Conservation (phyloP, 1,140 invertebrate genomes). For the Archivesica marissinica region DNA sequence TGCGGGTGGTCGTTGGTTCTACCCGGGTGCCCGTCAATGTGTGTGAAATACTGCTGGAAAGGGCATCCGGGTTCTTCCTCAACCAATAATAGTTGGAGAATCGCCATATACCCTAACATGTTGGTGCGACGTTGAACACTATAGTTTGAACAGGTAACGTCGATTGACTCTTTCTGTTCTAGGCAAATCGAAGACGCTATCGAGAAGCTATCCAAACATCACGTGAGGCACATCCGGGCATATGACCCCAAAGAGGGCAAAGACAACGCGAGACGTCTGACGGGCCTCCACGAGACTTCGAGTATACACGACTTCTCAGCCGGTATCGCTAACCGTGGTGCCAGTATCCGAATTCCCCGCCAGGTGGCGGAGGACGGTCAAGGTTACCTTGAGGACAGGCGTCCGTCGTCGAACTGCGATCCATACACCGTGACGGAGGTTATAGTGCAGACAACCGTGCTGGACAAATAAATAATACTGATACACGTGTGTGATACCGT, state of each 20-base stretch:
- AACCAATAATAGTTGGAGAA: too few species aligned
- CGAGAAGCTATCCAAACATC: slow-evolving; percentile 92
- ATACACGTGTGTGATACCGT: too few species aligned
- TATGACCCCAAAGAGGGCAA: slow-evolving; percentile 90
- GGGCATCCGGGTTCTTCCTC: too few species aligned
- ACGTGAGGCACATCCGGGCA: slow-evolving; percentile 93
- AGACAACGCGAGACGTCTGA: slow-evolving; percentile 85
- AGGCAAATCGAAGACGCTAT: slow-evolving; percentile 85
- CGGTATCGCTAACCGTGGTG: slow-evolving; percentile 86
- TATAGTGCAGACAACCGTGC: slow-evolving; percentile 77
- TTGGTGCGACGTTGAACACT: too few species aligned
- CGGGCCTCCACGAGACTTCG: slow-evolving; percentile 85
- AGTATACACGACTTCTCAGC: slow-evolving; percentile 83
- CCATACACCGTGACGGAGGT: slow-evolving; percentile 88
- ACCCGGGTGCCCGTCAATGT: too few species aligned
- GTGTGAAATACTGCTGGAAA: too few species aligned
- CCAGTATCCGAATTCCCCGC: slow-evolving; percentile 86
- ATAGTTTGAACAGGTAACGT: too few species aligned
- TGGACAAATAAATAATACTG: slow-evolving; percentile 46
- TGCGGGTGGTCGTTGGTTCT: too few species aligned
- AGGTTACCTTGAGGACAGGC: slow-evolving; percentile 96
- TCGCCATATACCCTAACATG: too few species aligned
- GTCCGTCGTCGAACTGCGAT: slow-evolving; percentile 97
- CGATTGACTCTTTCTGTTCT: slow-evolving; percentile 60
- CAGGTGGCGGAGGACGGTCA: slow-evolving; percentile 92